Percentiles rank a stretch among this genome's conserved stretches.
These are phyloP conservation scores for Apoda limacodes DNA, from an alignment of 2,888 invertebrate genomes.

Conservation along the genomic window DNA sequence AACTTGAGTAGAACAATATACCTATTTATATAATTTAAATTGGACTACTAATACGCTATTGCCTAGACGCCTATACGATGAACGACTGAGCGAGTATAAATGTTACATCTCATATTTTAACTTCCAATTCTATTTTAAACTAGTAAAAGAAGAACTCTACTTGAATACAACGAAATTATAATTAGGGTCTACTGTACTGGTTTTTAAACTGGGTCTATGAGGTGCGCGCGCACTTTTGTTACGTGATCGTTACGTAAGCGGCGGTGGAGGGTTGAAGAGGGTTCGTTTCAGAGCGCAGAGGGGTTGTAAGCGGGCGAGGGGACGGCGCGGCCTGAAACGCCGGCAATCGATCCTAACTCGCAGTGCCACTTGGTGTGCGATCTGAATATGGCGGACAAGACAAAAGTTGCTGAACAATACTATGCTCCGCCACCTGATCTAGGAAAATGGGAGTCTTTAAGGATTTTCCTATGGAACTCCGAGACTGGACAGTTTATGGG, in stretches of 20 bases:
- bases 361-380: slow-evolving; percentile 56
- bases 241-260: slow-evolving; percentile 63
- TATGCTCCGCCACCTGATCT: slow-evolving; percentile 84
- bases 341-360: slow-evolving; percentile 56
- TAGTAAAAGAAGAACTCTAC: no score
- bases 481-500: slow-evolving; percentile 93
- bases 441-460: slow-evolving; percentile 88
- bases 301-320: slow-evolving; percentile 26
- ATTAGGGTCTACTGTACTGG: no score
- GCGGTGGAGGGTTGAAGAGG: slow-evolving; percentile 32
- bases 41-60: no score
- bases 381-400: slow-evolving; percentile 84
- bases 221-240: slow-evolving; percentile 59
- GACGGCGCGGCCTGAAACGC: slow-evolving; percentile 42
- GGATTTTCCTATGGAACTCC: slow-evolving; percentile 90
- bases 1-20: no score
- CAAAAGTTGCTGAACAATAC: slow-evolving; percentile 77
- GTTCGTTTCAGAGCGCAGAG: slow-evolving; percentile 16
- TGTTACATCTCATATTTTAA: no score
- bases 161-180: no score
- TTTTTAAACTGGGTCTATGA: slow-evolving; percentile 39
- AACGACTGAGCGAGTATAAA: no score
- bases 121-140: no score
- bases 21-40: no score
- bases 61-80: no score